Percentiles rank a stretch among this genome's conserved stretches.
phyloP scores from a whole-genome alignment of 2,113 vertebrate species.

The Callionymus lyra region DNA sequence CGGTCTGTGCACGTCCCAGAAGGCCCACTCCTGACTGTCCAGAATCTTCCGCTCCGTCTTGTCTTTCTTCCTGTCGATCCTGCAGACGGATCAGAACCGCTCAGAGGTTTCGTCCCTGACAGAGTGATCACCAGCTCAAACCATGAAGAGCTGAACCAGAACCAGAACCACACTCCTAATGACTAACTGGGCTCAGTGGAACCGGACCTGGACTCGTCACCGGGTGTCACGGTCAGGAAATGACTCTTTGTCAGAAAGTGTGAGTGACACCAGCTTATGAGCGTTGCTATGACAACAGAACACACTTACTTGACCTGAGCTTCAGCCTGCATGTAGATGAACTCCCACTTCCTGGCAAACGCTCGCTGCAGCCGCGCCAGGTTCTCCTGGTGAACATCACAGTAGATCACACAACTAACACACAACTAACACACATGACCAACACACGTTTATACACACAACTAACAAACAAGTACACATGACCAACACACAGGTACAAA shows the following conservation, averaged over 20 bases:
- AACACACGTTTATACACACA: too few relatives aligned
- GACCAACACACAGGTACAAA: too few relatives aligned
- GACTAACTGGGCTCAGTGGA: constrained; percentile 1
- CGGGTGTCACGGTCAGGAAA: too few relatives aligned
- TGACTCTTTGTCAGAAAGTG: too few relatives aligned
- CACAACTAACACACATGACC: too few relatives aligned
- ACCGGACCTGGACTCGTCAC: not conserved
- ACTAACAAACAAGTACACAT: too few relatives aligned
- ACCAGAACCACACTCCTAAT: too few relatives aligned
- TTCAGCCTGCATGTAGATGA: constrained; percentile 99
- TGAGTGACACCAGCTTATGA: constrained; percentile 5
- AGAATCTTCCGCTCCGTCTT: constrained; percentile 97
- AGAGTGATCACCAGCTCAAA: too few relatives aligned
- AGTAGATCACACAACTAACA: not conserved
- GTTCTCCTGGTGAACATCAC: constrained; percentile 78
- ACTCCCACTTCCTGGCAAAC: constrained; percentile 98
- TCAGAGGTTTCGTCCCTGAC: constrained; percentile 3
- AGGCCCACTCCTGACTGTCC: constrained; percentile 96
- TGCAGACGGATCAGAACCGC: constrained; percentile 48
- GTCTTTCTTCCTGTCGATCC: constrained; percentile 96
- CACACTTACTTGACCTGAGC: constrained; percentile 97
- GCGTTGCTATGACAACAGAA: constrained; percentile 34
- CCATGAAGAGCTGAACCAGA: constrained; percentile 1
- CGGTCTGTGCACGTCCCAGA: constrained; percentile 97
- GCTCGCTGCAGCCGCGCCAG: constrained; percentile 93